Evolutionary conservation across 2,797 vertebrate species (phyloP).

Genomic region (Chaenodraco wilsoni): DNA sequence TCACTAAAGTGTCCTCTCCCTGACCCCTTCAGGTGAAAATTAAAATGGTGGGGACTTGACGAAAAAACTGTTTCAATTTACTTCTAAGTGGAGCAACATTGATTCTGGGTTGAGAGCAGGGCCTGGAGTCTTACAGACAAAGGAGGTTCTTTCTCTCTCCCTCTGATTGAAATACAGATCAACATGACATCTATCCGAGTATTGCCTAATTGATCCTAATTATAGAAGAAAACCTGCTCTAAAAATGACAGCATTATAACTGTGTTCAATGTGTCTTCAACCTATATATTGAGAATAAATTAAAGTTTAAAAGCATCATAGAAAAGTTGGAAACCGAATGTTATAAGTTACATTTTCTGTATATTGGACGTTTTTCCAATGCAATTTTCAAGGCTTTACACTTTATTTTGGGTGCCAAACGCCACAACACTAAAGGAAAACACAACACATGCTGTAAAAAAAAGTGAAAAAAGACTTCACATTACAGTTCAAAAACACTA

Average conservation of each 20-base stretch:
- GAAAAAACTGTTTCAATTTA: constrained; percentile 83
- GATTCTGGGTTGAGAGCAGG: constrained; percentile 75
- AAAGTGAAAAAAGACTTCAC: neutral
- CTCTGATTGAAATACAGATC: constrained; percentile 42
- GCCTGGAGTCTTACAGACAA: constrained; percentile 61
- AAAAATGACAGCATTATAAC: constrained; percentile 9
- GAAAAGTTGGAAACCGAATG: neutral
- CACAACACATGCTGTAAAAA: too few species aligned
- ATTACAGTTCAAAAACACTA: neutral
- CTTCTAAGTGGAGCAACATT: constrained; percentile 79
- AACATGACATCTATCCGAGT: constrained; percentile 27
- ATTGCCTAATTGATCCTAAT: constrained; percentile 25
- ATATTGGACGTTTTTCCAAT: neutral
- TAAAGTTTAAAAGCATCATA: neutral
- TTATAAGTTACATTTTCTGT: too few species aligned
- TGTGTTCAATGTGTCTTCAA: neutral
- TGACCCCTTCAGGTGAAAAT: constrained; percentile 82
- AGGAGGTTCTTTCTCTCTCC: constrained; percentile 23
- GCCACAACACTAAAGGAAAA: too few species aligned
- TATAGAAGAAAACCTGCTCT: neutral
- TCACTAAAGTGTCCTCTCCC: constrained; percentile 81
- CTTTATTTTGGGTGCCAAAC: too few species aligned
- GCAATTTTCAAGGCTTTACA: too few species aligned
- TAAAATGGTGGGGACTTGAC: constrained; percentile 75
- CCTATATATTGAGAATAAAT: neutral